A percentile compares a stretch with the other conserved stretches of the same genome.
Conservation (phyloP, 1,140 invertebrate species). For the Musca vetustissima region DNA sequence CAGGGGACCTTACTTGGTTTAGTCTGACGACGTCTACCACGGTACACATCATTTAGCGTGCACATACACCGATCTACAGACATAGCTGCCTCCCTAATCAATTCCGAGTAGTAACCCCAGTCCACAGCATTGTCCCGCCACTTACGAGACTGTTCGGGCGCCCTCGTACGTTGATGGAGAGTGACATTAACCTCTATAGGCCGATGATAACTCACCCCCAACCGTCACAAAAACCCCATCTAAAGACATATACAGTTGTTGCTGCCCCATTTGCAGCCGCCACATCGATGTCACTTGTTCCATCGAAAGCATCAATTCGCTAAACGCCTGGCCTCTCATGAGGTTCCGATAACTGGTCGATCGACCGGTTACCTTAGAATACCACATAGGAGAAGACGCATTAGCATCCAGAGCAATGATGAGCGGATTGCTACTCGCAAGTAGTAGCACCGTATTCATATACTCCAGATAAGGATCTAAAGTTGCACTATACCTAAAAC, state of each 20-base stretch:
- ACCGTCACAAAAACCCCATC: constrained; percentile 14
- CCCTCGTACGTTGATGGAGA: too few species aligned
- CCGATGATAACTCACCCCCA: constrained; percentile 11
- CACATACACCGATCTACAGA: neutral
- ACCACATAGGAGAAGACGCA: constrained; percentile 23
- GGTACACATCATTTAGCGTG: neutral
- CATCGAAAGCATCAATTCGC: neutral
- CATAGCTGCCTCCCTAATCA: neutral
- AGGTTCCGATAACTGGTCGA: neutral
- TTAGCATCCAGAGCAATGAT: constrained; percentile 24
- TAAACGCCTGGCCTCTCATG: neutral
- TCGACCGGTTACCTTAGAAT: constrained; percentile 7
- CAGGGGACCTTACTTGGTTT: neutral
- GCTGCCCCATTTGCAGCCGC: constrained; percentile 25
- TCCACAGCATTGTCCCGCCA: neutral
- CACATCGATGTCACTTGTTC: constrained; percentile 15
- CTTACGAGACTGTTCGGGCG: too few species aligned
- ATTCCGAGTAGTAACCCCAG: neutral
- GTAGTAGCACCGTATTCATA: constrained; percentile 17
- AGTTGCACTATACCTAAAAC: constrained; percentile 25
- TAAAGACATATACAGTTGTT: constrained; percentile 2
- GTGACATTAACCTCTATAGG: neutral
- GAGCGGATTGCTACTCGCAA: constrained; percentile 9
- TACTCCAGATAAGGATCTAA: constrained; percentile 25
- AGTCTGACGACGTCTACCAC: neutral